These are phyloP conservation scores for Lasioglossum vierecki DNA, from an alignment of 2,888 invertebrate species.

Conservation along the genomic window DNA sequence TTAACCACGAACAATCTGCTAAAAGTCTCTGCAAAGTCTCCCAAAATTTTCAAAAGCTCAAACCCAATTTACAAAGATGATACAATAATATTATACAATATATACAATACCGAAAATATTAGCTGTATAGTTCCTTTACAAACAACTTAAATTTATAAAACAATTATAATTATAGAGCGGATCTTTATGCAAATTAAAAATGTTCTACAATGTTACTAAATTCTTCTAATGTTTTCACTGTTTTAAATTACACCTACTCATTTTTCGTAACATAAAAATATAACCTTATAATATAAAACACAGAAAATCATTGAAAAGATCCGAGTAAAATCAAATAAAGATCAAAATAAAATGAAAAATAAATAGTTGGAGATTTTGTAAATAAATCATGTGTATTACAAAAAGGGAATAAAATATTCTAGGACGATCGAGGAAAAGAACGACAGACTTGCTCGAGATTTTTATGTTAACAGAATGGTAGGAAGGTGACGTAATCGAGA, in stretches of 20 bases:
- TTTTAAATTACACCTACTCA: no score
- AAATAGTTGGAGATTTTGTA: neutral
- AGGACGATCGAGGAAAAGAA: neutral
- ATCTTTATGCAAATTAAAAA: no score
- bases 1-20: neutral
- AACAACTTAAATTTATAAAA: neutral
- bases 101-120: neutral
- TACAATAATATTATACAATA: neutral
- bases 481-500: neutral
- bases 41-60: neutral
- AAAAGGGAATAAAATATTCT: neutral
- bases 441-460: neutral
- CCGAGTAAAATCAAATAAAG: no score
- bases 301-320: neutral
- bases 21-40: neutral
- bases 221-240: no score
- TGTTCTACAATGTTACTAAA: no score
- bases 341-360: neutral
- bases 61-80: neutral
- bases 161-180: no score
- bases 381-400: neutral
- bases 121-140: neutral
- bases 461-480: neutral
- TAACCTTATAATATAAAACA: neutral
- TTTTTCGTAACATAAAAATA: no score